Percentiles rank a stretch among this genome's conserved stretches.
These are phyloP conservation scores for Rattus rattus DNA, from an alignment of 2,113 vertebrate genomes.

Conservation along the genomic window DNA sequence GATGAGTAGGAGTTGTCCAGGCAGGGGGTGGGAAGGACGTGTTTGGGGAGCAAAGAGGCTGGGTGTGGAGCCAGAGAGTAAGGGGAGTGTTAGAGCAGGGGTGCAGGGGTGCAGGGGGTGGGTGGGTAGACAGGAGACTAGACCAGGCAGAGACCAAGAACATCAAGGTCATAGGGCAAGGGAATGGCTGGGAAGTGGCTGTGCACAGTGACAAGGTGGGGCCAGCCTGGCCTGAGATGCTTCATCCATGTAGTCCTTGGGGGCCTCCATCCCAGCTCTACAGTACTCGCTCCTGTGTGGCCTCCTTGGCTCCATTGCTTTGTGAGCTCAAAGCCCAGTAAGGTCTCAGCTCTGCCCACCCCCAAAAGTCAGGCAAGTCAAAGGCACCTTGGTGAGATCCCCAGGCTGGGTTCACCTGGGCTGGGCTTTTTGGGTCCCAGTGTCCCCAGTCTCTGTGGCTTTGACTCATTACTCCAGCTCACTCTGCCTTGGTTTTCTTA, in stretches of 20 bases:
- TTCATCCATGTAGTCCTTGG: background rate
- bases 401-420: background rate
- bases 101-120: background rate
- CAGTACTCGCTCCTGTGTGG: background rate
- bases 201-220: background rate
- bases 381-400: no score
- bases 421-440: background rate
- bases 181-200: background rate
- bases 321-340: background rate
- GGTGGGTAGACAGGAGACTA: no score
- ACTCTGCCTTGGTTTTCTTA: background rate
- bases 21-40: no score
- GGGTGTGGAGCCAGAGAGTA: background rate
- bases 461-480: background rate
- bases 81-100: background rate
- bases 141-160: background rate
- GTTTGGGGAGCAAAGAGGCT: background rate
- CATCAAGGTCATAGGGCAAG: background rate
- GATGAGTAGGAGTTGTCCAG: background rate
- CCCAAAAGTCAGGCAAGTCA: background rate
- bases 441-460: background rate
- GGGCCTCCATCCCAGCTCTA: background rate
- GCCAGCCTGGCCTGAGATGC: background rate
- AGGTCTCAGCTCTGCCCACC: background rate
- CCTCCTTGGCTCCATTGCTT: background rate